Evolutionary conservation across 1,140 invertebrate genomes (phyloP).

Genomic region (Pseudomyrmex pallidus): DNA sequence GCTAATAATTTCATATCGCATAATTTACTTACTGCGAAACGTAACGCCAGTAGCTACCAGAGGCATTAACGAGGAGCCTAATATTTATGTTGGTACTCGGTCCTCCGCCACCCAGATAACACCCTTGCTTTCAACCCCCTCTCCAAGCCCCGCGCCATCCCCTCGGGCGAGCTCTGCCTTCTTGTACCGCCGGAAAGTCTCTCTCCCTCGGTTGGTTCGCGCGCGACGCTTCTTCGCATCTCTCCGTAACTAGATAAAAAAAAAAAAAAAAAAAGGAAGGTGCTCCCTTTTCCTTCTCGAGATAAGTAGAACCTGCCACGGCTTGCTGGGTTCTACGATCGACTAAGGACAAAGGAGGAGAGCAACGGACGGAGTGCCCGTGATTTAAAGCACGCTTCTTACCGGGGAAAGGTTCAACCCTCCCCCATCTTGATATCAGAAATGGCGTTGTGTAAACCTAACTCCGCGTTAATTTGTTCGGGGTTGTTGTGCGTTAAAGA

Average conservation of each 20-base stretch:
- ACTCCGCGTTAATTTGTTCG: slow-evolving; percentile 66
- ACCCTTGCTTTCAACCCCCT: slow-evolving; percentile 77
- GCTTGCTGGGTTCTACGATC: slow-evolving; percentile 59
- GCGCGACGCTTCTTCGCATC: slow-evolving; percentile 63
- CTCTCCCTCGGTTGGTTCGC: slow-evolving; percentile 31
- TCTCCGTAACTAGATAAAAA: slow-evolving; percentile 81
- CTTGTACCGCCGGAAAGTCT: slow-evolving; percentile 62
- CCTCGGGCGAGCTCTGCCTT: slow-evolving; percentile 50
- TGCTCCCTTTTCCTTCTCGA: slow-evolving; percentile 61
- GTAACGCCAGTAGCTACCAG: slow-evolving; percentile 85
- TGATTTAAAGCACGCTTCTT: slow-evolving; percentile 72
- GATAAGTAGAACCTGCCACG: slow-evolving; percentile 71
- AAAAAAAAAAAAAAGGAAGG: slow-evolving; percentile 64
- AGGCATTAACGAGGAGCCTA: slow-evolving; percentile 86
- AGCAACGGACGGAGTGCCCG: slow-evolving; percentile 58
- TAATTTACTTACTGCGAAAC: slow-evolving; percentile 86
- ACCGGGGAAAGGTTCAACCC: slow-evolving; percentile 51
- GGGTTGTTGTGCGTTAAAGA: background rate
- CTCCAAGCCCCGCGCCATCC: slow-evolving; percentile 34
- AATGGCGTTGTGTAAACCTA: slow-evolving; percentile 44
- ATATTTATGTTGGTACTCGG: slow-evolving; percentile 85
- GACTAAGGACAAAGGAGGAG: slow-evolving; percentile 62
- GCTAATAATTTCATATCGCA: slow-evolving; percentile 86
- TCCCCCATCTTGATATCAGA: slow-evolving; percentile 33
- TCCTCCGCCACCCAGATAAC: slow-evolving; percentile 84